Conservation (phyloP, 2,888 invertebrate species). For the Philonicus albiceps region DNA sequence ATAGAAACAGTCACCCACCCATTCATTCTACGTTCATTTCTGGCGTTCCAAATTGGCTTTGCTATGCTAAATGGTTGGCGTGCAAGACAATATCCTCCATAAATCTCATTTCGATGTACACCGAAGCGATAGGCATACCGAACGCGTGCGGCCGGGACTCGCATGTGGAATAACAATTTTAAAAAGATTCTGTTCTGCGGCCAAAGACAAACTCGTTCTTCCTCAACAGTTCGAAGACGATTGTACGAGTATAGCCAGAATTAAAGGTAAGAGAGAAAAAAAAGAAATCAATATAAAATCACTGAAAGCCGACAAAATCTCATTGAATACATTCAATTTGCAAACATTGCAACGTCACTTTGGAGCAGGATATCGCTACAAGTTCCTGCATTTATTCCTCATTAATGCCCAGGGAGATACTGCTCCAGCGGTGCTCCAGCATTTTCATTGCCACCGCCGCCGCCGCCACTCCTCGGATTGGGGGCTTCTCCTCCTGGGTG, state of each 20-base stretch:
- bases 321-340: slow-evolving; percentile 24
- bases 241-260: background rate
- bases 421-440: background rate
- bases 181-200: background rate
- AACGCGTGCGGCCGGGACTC: background rate
- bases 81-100: background rate
- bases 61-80: background rate
- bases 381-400: background rate
- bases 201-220: background rate
- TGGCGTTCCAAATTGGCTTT: background rate
- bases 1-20: background rate
- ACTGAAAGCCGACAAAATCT: slow-evolving; percentile 16
- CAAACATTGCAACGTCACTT: slow-evolving; percentile 14
- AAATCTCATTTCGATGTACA: background rate
- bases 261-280: background rate
- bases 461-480: background rate
- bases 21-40: background rate
- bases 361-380: background rate
- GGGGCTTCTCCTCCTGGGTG: background rate
- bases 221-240: background rate
- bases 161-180: slow-evolving; percentile 1
- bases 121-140: background rate
- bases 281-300: background rate
- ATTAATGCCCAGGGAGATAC: background rate
- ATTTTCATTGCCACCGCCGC: background rate